These are phyloP conservation scores for Hydraecia micacea DNA, from an alignment of 2,888 invertebrate species.

Conservation along the genomic window DNA sequence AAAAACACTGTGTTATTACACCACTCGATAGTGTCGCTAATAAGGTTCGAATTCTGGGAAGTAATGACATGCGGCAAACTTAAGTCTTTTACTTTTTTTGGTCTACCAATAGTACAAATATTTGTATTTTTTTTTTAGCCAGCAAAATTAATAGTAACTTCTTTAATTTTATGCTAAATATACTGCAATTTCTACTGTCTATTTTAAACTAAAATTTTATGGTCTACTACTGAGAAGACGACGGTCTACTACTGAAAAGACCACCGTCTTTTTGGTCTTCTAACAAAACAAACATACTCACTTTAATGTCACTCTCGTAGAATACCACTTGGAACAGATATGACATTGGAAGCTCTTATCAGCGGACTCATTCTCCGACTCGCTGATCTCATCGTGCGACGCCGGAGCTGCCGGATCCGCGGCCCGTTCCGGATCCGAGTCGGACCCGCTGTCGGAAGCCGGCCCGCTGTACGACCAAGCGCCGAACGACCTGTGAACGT, in stretches of 20 bases:
- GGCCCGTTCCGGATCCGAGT: conserved; percentile 77
- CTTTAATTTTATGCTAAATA: too few species aligned
- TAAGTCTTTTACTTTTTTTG: too few species aligned
- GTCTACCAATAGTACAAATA: neutral
- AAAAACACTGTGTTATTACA: too few species aligned
- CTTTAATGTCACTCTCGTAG: conserved; percentile 87
- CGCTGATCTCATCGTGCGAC: conserved; percentile 82
- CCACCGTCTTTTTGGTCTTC: neutral
- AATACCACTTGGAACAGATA: conserved; percentile 88
- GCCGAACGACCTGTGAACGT: conserved; percentile 76
- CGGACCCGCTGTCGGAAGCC: conserved; percentile 75
- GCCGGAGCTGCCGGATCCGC: conserved; percentile 62
- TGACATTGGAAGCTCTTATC: conserved; percentile 89
- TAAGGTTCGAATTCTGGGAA: too few species aligned
- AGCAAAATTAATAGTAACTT: too few species aligned
- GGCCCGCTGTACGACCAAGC: conserved; percentile 78
- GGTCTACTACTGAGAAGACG: neutral
- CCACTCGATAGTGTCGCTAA: too few species aligned
- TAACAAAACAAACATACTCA: conserved; percentile 66
- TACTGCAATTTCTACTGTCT: too few species aligned
- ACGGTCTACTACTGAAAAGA: conserved; percentile 2
- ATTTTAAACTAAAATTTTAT: too few species aligned
- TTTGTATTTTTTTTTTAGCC: neutral
- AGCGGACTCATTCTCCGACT: conserved; percentile 86
- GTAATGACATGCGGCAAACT: too few species aligned